Percentiles rank a stretch among this genome's conserved stretches.
phyloP scores from a whole-genome alignment of 2,797 vertebrate genomes.

The Paratrypauchen microcephalus region DNA sequence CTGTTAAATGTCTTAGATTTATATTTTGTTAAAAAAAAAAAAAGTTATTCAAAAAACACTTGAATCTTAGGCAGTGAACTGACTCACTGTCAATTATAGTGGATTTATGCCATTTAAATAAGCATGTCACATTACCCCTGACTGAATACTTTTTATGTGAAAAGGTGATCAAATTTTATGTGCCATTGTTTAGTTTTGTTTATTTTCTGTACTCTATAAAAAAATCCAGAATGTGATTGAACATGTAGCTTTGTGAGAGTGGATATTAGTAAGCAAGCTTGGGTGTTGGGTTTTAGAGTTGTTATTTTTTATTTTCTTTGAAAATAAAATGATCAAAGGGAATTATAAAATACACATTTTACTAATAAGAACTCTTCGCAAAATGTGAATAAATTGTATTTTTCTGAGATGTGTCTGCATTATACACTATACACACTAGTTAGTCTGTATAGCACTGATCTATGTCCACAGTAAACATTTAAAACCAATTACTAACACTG shows the following conservation, averaged over 20 bases:
- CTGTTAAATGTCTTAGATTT: background rate
- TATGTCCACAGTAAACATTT: conserved; percentile 14
- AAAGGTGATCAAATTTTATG: background rate
- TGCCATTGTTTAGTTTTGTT: conserved; percentile 19
- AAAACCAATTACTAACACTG: background rate
- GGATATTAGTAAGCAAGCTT: conserved; percentile 12
- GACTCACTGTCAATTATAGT: no score
- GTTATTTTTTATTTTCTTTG: conserved; percentile 1
- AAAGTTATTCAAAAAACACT: background rate
- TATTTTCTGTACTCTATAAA: conserved; percentile 1
- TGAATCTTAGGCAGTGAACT: background rate
- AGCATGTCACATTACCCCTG: no score
- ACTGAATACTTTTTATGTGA: background rate
- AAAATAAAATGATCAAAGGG: conserved; percentile 5
- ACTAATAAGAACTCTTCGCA: conserved; percentile 18
- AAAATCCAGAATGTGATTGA: conserved; percentile 8
- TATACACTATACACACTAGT: background rate
- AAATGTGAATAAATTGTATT: conserved; percentile 40
- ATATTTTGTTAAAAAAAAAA: background rate
- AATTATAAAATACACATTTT: conserved; percentile 19
- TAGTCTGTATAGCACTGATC: background rate
- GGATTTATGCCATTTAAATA: no score
- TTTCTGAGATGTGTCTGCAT: conserved; percentile 21
- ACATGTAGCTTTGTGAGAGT: conserved; percentile 21
- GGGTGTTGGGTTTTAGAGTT: conserved; percentile 10